Percentiles rank a stretch among this genome's conserved stretches.
Evolutionary conservation across 2,888 invertebrate genomes (phyloP).

Genomic region (Phlogophora meticulosa): DNA sequence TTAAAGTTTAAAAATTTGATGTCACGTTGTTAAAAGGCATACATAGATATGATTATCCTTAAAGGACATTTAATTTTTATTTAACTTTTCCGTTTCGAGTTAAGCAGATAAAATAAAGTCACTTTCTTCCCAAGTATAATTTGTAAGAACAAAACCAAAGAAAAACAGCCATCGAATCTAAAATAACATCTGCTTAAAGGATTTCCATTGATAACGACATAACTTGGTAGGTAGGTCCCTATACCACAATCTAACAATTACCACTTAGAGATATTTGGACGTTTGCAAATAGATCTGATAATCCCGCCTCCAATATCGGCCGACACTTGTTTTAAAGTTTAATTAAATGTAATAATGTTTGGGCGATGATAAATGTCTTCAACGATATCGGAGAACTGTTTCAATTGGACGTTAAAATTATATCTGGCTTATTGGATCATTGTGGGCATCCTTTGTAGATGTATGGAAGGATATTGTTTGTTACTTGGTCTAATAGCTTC

Average conservation of each 20-base stretch:
- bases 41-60: background rate
- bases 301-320: slow-evolving; percentile 67
- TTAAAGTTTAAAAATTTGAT: background rate
- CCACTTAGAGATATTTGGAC: slow-evolving; percentile 63
- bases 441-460: slow-evolving; percentile 28
- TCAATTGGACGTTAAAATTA: slow-evolving; percentile 70
- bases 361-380: slow-evolving; percentile 75
- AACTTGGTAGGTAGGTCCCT: slow-evolving; percentile 10
- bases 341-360: slow-evolving; percentile 78
- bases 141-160: background rate
- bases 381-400: slow-evolving; percentile 68
- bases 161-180: background rate
- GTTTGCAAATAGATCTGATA: slow-evolving; percentile 70
- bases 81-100: background rate
- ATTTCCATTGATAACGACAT: slow-evolving; percentile 8
- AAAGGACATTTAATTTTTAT: background rate
- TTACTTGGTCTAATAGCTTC: background rate
- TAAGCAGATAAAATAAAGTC: background rate
- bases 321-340: slow-evolving; percentile 77
- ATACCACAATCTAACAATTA: slow-evolving; percentile 46
- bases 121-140: background rate
- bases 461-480: slow-evolving; percentile 15
- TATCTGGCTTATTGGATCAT: slow-evolving; percentile 63
- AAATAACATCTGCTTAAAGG: slow-evolving; percentile 9
- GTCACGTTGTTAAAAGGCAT: background rate